Percentiles rank a stretch among this genome's conserved stretches.
phyloP scores from a whole-genome alignment of 2,113 vertebrate genomes.

The Entomyzon cyanotis region DNA sequence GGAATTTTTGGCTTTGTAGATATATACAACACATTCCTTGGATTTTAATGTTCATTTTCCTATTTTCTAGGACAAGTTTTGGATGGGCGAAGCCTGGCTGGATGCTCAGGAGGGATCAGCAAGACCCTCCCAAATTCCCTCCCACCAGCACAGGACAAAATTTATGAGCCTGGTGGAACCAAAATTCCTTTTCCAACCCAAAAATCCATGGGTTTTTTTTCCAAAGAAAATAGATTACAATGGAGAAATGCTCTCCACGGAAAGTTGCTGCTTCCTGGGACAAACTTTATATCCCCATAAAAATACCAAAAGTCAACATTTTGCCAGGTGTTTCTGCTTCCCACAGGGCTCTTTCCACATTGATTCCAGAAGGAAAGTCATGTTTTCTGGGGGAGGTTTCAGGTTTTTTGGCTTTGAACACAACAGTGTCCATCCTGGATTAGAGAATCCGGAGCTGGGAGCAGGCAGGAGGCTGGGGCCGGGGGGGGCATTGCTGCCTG shows the following conservation, averaged over 20 bases:
- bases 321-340: neutral
- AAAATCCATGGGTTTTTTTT: neutral
- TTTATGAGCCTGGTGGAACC: neutral
- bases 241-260: neutral
- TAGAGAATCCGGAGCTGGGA: neutral
- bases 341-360: neutral
- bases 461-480: neutral
- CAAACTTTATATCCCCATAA: slow-evolving; percentile 25
- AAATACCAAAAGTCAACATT: neutral
- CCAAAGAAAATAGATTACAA: neutral
- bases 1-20: neutral
- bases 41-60: neutral
- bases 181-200: neutral
- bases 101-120: neutral
- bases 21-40: neutral
- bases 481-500: neutral
- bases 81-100: neutral
- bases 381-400: neutral
- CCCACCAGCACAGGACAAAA: neutral
- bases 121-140: neutral
- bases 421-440: fast-evolving
- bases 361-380: neutral
- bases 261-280: slow-evolving; percentile 2
- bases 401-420: neutral
- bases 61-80: neutral